Evolutionary conservation across 2,888 invertebrate genomes (phyloP).

Genomic region (Rhagonycha lutea): DNA sequence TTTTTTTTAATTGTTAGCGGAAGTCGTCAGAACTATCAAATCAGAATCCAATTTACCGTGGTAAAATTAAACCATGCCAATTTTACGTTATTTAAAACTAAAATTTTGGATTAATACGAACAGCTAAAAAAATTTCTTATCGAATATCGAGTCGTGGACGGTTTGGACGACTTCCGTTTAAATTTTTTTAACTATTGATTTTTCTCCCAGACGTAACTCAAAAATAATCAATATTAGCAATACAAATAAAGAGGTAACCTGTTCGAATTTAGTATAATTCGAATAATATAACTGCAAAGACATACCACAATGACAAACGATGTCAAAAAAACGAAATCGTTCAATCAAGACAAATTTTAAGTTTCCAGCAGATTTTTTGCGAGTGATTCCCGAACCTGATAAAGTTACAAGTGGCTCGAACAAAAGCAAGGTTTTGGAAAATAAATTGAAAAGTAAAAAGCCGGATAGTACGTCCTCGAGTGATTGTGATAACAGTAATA

Average conservation of each 20-base stretch:
- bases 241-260: background rate
- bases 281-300: background rate
- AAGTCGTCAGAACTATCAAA: background rate
- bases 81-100: background rate
- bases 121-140: background rate
- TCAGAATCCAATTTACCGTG: background rate
- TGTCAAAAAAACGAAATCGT: slow-evolving; percentile 32
- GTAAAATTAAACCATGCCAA: background rate
- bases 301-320: background rate
- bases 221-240: background rate
- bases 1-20: background rate
- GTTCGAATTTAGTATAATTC: background rate
- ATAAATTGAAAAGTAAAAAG: background rate
- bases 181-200: slow-evolving; percentile 1
- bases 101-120: background rate
- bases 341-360: slow-evolving; percentile 33
- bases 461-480: background rate
- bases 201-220: background rate
- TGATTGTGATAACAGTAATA: slow-evolving; percentile 7
- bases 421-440: background rate
- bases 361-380: slow-evolving; percentile 15
- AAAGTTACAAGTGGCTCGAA: slow-evolving; percentile 4
- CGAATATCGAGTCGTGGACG: background rate
- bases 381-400: slow-evolving; percentile 14
- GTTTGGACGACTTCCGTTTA: background rate